Base-by-base conservation (phyloP, 2,888 invertebrate species). In the Lampropteryx suffumata region DNA sequence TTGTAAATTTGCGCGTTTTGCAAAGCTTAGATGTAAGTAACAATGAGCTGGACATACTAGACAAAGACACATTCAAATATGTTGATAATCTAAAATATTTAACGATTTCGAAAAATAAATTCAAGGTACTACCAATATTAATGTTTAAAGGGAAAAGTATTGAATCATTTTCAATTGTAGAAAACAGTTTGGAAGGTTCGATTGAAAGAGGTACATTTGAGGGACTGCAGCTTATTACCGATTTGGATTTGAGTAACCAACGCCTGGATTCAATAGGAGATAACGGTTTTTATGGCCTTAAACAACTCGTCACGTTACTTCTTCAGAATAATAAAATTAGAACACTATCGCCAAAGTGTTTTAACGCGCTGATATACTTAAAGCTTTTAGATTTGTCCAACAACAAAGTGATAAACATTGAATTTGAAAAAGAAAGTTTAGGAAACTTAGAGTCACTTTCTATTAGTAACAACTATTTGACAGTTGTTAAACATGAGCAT, bases 61-160 rank as follows among this genome's bases (percentile, higher is more conserved):
- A 65, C n/a, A 71, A 69, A 53, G 64, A 70, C 11, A 41, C 52
- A 3, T 80, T 84, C 53, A 14, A 17, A 4, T 61, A 65, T 53
- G 47, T 61, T 2, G 57, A 27, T 28, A 36, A 36, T 3, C 61
- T 85, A 43, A 39, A 56, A 12, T 50, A 13, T 4, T 55, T 86
- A 3, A 61, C 79, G 53, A 53, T 86, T 5, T 76, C 82, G 0
- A 43, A 55, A n/a, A 86, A 86, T 51, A 65, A 68, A 44, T 47
- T 86, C 10, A 73, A 67, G 29, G 43, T 8, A 0, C 41, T 86
- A 17, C 76, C 82, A 0, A 73, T 57, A 50, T 55, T 69, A 7
- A 36, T 82, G n/a, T 82, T 86, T 47, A 73, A 68, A 61, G 68
- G 66, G 8, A 79, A 73, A 59, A 61, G 54, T n/a, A 59, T 86